Evolutionary conservation across 2,113 vertebrate species (phyloP), one percentile per base, ranked within the genome.

Genomic region (Haemorhous mexicanus): DNA sequence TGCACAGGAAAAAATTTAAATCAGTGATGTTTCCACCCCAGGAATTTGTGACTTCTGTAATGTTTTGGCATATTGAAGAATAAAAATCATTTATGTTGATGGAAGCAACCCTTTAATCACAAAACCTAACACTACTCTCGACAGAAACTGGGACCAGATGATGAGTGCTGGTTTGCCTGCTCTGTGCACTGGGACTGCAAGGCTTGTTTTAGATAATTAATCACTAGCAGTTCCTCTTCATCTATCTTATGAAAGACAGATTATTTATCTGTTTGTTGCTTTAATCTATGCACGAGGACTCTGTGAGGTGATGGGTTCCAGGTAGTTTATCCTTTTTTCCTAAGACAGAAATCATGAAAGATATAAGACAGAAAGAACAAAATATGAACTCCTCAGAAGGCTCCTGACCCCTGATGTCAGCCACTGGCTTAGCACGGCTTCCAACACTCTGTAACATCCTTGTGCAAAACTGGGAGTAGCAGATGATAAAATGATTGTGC

Each of bases 371-470:
- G 16, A 26, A 58, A 85, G 59, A 76, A 49, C 35, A 59, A 81
- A 89, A 53, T 1, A 6, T 61, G 56, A 67, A 37, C 46, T 83
- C 13, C 4, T 6, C 46, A 26, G 53, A 62, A 91, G 27, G 11
- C 55, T 79, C 33, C 35, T 50, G 50, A 68, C 20, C 37, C 16
- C 19, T 63, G 41, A 83, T 92, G 30, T 61, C n/a, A 62, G 77
- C 5, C 30, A 8, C 27, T 76, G 67, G 12, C 17, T 89, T 44
- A 55, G 70, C 59, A 39, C 5, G 2, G 15, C 24, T 88, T 86
- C 69, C 35, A 79, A 0, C 10, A 5, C 52, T 78, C 20, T 0
- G 0, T 55, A 44, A 44, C 13, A n/a, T 62, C 39, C 50, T 44
- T 1, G 0, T 75, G 63, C 30, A 73, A 33, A 92, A 39, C 13